phyloP scores from a whole-genome alignment of 2,888 invertebrate species.

The Cephonodes hylas region DNA sequence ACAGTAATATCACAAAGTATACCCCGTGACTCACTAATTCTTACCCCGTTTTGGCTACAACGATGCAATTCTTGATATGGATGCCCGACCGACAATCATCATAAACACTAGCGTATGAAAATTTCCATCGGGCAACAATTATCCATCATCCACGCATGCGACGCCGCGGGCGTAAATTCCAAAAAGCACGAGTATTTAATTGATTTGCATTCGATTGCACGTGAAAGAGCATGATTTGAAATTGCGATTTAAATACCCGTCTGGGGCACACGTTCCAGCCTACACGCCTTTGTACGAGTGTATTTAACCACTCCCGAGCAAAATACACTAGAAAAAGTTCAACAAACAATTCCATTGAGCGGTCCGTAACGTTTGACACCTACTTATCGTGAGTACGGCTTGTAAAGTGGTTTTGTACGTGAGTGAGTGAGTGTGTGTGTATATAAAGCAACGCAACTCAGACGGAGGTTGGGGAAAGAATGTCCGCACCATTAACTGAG shows the following conservation, averaged over 20 bases:
- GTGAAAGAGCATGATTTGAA: background rate
- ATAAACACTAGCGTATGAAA: constrained; percentile 3
- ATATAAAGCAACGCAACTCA: constrained; percentile 54
- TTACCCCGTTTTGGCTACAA: background rate
- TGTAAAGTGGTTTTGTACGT: constrained; percentile 38
- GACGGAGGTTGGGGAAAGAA: constrained; percentile 69
- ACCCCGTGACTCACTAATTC: background rate
- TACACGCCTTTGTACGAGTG: background rate
- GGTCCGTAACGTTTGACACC: constrained; percentile 39
- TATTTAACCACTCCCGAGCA: background rate
- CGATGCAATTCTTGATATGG: background rate
- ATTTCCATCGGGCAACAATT: background rate
- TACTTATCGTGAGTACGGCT: constrained; percentile 35
- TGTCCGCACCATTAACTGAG: constrained; percentile 72
- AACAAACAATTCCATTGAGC: constrained; percentile 32
- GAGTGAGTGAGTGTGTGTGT: constrained; percentile 45
- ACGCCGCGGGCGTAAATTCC: background rate
- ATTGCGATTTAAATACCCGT: background rate
- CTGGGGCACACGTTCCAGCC: background rate
- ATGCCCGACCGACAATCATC: background rate
- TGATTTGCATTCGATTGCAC: constrained; percentile 7
- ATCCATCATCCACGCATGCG: constrained; percentile 2
- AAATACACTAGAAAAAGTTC: background rate
- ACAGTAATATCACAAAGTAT: background rate
- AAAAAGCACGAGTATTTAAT: background rate